A percentile compares a stretch with the other conserved stretches of the same genome.
phyloP scores from a whole-genome alignment of 2,797 vertebrate genomes.

The Lutjanus campechanus region DNA sequence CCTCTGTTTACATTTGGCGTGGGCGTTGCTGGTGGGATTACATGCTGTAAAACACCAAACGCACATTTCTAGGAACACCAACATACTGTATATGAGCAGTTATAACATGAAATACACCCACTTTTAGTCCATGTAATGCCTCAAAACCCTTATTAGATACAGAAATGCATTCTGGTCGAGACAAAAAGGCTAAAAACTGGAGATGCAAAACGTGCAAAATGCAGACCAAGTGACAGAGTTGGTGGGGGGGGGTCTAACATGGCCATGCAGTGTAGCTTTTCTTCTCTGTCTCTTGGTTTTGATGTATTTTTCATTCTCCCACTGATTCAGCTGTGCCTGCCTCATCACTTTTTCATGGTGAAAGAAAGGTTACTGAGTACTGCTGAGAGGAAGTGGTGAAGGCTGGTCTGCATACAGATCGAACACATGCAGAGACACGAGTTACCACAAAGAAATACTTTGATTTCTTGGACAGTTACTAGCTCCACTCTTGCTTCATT shows the following conservation, averaged over 20 bases:
- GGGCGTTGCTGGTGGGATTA: background rate
- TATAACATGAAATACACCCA: too few relatives aligned
- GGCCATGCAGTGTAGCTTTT: background rate
- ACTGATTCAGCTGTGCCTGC: slow-evolving; percentile 38
- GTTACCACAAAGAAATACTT: background rate
- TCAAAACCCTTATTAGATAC: background rate
- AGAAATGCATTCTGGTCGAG: background rate
- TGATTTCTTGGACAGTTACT: background rate
- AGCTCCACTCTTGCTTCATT: background rate
- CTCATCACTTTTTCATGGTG: slow-evolving; percentile 81
- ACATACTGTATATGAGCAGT: background rate
- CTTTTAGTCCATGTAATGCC: background rate
- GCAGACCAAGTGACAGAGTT: background rate
- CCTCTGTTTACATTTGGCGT: slow-evolving; percentile 33
- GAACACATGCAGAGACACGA: slow-evolving; percentile 13
- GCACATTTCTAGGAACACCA: background rate
- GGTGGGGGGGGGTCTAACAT: background rate
- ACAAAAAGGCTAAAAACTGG: background rate
- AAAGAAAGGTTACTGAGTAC: slow-evolving; percentile 66
- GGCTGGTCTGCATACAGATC: slow-evolving; percentile 9
- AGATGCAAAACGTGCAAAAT: background rate
- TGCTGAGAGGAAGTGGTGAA: slow-evolving; percentile 32
- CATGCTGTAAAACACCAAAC: background rate
- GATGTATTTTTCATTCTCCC: slow-evolving; percentile 72
- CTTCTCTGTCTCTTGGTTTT: slow-evolving; percentile 42